These are phyloP conservation scores for Onychostruthus taczanowskii DNA, from an alignment of 2,113 vertebrate species.

Conservation along the genomic window DNA sequence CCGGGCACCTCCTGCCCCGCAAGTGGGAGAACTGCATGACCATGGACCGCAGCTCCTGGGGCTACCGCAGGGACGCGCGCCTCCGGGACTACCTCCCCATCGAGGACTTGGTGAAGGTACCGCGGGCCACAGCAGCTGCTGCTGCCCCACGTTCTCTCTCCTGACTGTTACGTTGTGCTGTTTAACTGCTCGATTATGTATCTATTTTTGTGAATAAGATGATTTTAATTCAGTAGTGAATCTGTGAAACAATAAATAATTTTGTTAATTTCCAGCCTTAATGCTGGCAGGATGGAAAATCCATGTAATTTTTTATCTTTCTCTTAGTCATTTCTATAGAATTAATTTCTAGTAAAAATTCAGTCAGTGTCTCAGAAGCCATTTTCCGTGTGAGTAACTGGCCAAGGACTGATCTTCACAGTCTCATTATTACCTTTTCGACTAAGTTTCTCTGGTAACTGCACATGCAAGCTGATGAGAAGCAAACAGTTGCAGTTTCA, in stretches of 20 bases:
- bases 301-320: background rate
- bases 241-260: accelerated
- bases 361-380: background rate
- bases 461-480: background rate
- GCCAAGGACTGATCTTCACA: background rate
- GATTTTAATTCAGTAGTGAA: background rate
- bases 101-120: slow-evolving; percentile 83
- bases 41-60: slow-evolving; percentile 89
- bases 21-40: slow-evolving; percentile 99
- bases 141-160: background rate
- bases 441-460: background rate
- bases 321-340: accelerated
- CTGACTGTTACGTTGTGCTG: background rate
- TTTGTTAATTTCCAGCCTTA: background rate
- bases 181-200: accelerated
- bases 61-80: slow-evolving; percentile 84
- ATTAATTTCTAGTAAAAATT: background rate
- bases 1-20: slow-evolving; percentile 84
- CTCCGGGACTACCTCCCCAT: slow-evolving; percentile 82
- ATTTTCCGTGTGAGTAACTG: background rate
- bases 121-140: background rate
- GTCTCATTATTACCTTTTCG: background rate
- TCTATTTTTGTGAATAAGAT: accelerated
- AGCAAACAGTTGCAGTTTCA: background rate
- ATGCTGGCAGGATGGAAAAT: background rate